Base-by-base conservation (phyloP, 2,888 invertebrate species). In the Camponotus fellah region DNA sequence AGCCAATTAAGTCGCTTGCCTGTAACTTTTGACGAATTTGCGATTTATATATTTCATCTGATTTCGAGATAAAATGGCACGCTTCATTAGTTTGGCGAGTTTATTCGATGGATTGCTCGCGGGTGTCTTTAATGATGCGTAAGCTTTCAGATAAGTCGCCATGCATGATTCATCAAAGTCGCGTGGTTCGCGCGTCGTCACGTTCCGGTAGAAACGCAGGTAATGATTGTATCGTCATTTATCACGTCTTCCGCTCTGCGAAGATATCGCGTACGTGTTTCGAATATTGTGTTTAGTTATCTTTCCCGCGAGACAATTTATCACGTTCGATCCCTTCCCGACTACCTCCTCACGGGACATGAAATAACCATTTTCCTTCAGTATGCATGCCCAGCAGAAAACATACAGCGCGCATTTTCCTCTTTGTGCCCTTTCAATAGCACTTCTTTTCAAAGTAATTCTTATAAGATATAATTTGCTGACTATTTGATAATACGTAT, bases 231-330 rank as follows among this genome's bases (percentile, higher is more conserved):
- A 82, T 74, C 77, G 80, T 89, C 89, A 83, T 89, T 89, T 89
- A 89, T 89, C 89, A 89, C 86, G 79, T 83, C 84, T 84, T 80
- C 58, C 49, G 32, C 53, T 58, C 64, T 40, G 65, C 80, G 85
- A 88, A 87, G 88, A 89, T 89, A 82, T 81, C 85, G 68, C 62
- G 64, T 81, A 83, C 89, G 89, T 89, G 89, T 82, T 86, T 72
- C 65, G 87, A 87, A 89, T 89, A 89, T 86, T 86, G 85, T 85
- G 84, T 85, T 87, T 89, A 89, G 86, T 87, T 87, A 89, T 86
- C 87, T 72, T 64, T 58, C 74, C 53, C 68, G 69, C 32, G 76
- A 65, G 66, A 79, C 86, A 84, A 89, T 89, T 83, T 89, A 89
- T 89, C 87, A 89, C 81, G 85, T 82, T 86, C 83, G 84, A 84